Percentiles rank a stretch among this genome's conserved stretches.
Conservation (phyloP, 1,140 invertebrate species). For the Lordiphosa stackelbergi region DNA sequence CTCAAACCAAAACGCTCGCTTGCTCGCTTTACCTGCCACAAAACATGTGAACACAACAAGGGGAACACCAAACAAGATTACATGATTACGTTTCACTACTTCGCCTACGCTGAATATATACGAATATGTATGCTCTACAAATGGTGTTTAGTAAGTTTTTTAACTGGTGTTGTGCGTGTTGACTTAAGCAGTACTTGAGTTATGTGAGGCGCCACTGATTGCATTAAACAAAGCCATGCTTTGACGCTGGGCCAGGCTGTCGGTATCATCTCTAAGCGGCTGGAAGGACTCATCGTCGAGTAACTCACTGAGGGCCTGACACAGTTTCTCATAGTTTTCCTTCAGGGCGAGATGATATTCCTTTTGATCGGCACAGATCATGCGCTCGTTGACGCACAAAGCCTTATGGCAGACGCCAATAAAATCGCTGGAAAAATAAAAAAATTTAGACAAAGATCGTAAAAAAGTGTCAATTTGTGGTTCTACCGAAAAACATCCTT, state of each 20-base stretch:
- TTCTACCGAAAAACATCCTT: conserved; percentile 90
- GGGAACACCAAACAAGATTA: conserved; percentile 54
- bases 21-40: conserved; percentile 60
- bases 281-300: conserved; percentile 81
- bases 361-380: conserved; percentile 90
- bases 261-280: conserved; percentile 67
- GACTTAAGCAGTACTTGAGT: conserved; percentile 82
- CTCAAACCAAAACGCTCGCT: conserved; percentile 42
- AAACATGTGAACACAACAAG: conserved; percentile 52
- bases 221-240: conserved; percentile 84
- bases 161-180: conserved; percentile 16
- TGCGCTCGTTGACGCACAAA: conserved; percentile 89
- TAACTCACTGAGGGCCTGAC: conserved; percentile 84
- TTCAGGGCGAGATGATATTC: conserved; percentile 93
- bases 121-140: conserved; percentile 12
- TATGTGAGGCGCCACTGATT: conserved; percentile 83
- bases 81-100: conserved; percentile 27
- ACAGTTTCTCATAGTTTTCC: conserved; percentile 91
- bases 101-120: conserved; percentile 20
- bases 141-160: conserved; percentile 40
- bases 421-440: conserved; percentile 85
- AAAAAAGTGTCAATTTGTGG: neutral
- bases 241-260: conserved; percentile 78
- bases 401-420: conserved; percentile 91
- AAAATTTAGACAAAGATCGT: neutral